A percentile compares a stretch with the other conserved stretches of the same genome.
Conservation (phyloP, 2,113 vertebrate species). For the Dicaeum eximium region DNA sequence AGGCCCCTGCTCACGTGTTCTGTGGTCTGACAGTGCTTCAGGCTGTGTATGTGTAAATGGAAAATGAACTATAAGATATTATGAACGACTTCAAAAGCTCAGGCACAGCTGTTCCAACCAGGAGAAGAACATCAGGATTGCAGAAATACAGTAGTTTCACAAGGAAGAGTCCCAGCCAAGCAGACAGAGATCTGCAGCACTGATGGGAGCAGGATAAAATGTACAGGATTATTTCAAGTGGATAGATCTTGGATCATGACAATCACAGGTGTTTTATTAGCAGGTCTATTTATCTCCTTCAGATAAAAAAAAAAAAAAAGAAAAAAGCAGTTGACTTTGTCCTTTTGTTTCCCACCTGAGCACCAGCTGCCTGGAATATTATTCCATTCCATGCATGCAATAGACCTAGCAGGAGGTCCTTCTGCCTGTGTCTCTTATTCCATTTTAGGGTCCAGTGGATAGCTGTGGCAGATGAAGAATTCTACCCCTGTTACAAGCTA, state of each 20-base stretch:
- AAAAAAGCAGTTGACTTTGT: background rate
- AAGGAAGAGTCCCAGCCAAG: background rate
- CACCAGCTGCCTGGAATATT: background rate
- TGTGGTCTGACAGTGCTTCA: background rate
- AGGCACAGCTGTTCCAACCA: background rate
- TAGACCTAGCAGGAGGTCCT: background rate
- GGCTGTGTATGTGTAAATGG: background rate
- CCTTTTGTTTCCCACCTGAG: background rate
- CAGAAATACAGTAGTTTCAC: background rate
- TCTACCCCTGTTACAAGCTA: background rate
- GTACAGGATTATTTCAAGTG: background rate
- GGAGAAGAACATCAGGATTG: background rate
- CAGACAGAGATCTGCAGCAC: background rate
- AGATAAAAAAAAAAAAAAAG: background rate
- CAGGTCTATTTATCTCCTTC: background rate
- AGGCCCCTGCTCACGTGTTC: background rate
- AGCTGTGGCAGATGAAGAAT: background rate
- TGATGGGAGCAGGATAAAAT: background rate
- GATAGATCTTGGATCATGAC: accelerated
- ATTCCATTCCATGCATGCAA: background rate
- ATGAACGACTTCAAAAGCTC: background rate
- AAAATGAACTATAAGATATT: background rate
- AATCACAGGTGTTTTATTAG: background rate
- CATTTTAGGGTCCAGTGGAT: background rate
- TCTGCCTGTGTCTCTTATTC: accelerated